Base-by-base conservation (phyloP, 1,140 invertebrate genomes). In the Lepidurus arcticus region DNA sequence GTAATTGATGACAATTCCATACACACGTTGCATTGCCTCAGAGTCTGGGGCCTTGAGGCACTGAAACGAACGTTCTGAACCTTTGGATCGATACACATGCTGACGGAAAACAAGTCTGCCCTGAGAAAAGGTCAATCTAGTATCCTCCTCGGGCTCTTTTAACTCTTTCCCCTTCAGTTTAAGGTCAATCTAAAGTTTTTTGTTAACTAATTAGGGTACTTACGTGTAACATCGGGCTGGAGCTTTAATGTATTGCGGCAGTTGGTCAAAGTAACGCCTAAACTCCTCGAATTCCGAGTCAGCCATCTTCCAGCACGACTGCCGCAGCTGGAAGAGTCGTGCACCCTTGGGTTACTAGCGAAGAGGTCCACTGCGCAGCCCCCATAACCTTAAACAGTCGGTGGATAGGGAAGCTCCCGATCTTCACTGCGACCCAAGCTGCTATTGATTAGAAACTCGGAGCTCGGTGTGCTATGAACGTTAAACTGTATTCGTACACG, bases 251-350 rank as follows among this genome's bases (percentile, higher is more conserved):
- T 92, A 91, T 83, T 92, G 91, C 74, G 90, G 91, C 83, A 93
- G 86, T 85, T 90, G 89, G 81, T 94, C 93, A 86, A 95, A 95
- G 84, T 91, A 91, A 81, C 92, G 90, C 80, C 91, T 91, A 87
- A 96, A 95, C 89, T 95, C 92, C 86, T 96, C 94, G 87, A 94
- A 96, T 85, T 96, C 93, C 83, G 89, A 92, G 88, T 96, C 94
- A 81, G 93, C 94, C 94, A 95, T 95, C 86, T 88, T 87, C 53
- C 75, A 74, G 13, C 45, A 42, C 11, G 42, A 80, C 16, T 42
- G 43, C 34, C 34, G 73, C 65, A 43, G 65, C 73, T 44, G 44
- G n/a, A 34, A 42, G 16, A 43, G 65, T 21, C 53, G 53, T 65
- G 53, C 21, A 21, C 16, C n/a, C 53, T 34, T 34, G 34, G 34